Base-by-base conservation (phyloP, 2,888 invertebrate genomes). In the Campopleginae sp. region DNA sequence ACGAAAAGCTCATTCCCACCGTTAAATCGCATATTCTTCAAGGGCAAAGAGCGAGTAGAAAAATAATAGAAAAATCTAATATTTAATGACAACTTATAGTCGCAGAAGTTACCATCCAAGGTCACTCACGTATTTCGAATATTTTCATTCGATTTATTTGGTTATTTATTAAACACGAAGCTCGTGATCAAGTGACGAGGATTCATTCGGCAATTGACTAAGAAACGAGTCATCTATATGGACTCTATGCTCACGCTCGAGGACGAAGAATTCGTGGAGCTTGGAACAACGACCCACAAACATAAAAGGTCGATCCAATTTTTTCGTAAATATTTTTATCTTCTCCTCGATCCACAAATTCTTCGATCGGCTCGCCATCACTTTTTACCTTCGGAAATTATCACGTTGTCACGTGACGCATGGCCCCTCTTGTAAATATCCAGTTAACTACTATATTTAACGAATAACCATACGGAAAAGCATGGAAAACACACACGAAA, bases 401-500 rank as follows among this genome's bases (percentile, higher is more conserved):
- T 65, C 42, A 58, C 63, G 46, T 46, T 76, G 38, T 58, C 66
- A n/a, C n/a, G 70, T 12, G 79, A 85, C 65, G 84, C 86, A 86
- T 77, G 83, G 80, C 78, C 78, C 80, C 80, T 76, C 81, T 84
- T 87, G 86, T 87, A 86, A 81, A 86, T 87, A 86, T 51, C 75
- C 84, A 81, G 86, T 81, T 80, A 86, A 76, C 84, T 81, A 70
- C 76, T 46, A n/a, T 68, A 77, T 51, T 61, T 77, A 81, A 76
- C 61, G n/a, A 7, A 61, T 48, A 17, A 46, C 3, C 7, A 48
- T 3, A 48, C 5, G 33, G 38, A 38, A 38, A 38, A 38, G 0
- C 8, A 58, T 58, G 58, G 51, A 19, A 19, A 51, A 17, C 7
- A 51, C 8, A 58, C 23, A 27, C 14, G 27, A 4, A 51, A 51